phyloP scores from a whole-genome alignment of 2,888 invertebrate genomes.

The Stenodera caucasica region DNA sequence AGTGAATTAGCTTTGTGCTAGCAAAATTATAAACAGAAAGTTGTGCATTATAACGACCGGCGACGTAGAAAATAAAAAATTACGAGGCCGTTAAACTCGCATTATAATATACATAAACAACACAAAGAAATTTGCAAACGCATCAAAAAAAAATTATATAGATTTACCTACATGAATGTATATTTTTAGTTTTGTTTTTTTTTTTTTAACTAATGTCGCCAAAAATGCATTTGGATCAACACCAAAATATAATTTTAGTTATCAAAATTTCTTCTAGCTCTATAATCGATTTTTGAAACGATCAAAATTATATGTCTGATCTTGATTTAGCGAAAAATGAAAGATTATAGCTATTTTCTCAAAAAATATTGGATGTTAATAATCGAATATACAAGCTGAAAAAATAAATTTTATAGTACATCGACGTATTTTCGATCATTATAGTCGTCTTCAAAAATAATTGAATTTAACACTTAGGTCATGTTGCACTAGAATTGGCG shows the following conservation, averaged over 20 bases:
- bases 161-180: not conserved
- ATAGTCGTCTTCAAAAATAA: too few relatives aligned
- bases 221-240: constrained; percentile 23
- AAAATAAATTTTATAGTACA: not conserved
- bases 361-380: constrained; percentile 17
- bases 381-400: constrained; percentile 19
- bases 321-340: constrained; percentile 36
- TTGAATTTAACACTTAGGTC: too few relatives aligned
- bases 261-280: not conserved
- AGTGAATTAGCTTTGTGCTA: constrained; percentile 31
- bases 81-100: constrained; percentile 38
- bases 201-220: not conserved
- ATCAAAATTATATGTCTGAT: constrained; percentile 26
- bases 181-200: too few relatives aligned
- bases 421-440: not conserved
- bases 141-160: constrained; percentile 15
- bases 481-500: too few relatives aligned
- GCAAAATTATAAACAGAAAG: constrained; percentile 30
- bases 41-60: constrained; percentile 24
- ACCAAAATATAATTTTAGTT: constrained; percentile 16
- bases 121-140: constrained; percentile 37
- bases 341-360: constrained; percentile 24
- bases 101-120: not conserved
- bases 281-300: not conserved
- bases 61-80: constrained; percentile 25